Conservation (phyloP, 2,888 invertebrate species). For the Periphyllus acericola region DNA sequence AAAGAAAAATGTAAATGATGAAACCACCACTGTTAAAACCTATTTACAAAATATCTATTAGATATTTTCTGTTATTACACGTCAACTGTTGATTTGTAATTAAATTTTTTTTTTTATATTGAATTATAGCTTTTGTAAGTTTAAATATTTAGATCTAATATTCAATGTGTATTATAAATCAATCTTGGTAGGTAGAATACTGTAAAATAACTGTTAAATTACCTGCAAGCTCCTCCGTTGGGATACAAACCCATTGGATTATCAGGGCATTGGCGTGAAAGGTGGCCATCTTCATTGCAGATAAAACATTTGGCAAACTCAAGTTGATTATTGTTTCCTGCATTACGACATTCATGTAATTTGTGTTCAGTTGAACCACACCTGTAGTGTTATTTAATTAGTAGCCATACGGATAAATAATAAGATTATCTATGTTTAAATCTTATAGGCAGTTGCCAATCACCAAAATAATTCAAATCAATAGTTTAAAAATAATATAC, state of each 20-base stretch:
- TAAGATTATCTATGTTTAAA: not conserved
- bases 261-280: conserved; percentile 87
- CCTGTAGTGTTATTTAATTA: conserved; percentile 83
- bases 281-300: conserved; percentile 87
- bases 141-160: too few species aligned
- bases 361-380: conserved; percentile 91
- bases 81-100: too few species aligned
- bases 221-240: conserved; percentile 81
- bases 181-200: too few species aligned
- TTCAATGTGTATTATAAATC: too few species aligned
- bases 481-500: not conserved
- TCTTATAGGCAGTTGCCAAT: not conserved
- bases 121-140: too few species aligned
- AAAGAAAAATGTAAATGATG: not conserved
- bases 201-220: not conserved
- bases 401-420: conserved; percentile 63
- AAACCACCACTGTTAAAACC: too few species aligned
- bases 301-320: conserved; percentile 89
- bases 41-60: too few species aligned
- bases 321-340: conserved; percentile 73
- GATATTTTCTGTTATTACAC: too few species aligned
- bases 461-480: not conserved
- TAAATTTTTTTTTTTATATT: too few species aligned
- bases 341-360: conserved; percentile 78
- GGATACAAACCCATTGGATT: conserved; percentile 89